Evolutionary conservation across 2,113 vertebrate genomes (phyloP), one percentile per base, ranked within the genome.

Genomic region (Craseonycteris thonglongyai): DNA sequence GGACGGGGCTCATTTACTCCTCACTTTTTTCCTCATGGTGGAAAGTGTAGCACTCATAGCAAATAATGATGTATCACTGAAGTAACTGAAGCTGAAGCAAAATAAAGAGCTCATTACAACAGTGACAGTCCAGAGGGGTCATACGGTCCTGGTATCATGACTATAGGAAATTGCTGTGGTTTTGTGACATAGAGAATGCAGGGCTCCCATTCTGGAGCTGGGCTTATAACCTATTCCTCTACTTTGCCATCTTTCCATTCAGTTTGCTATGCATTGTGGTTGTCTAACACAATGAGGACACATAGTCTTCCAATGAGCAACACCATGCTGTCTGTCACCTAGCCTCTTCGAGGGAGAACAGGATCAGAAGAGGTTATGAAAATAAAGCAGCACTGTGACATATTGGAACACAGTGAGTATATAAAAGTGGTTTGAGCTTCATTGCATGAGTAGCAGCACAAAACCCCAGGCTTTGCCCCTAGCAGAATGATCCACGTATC

Each of bases 31-130:
- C 58, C 1, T 71, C 38, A 63, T 21, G 92, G 51, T 72, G 18
- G 65, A 65, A 96, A 93, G 24, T 33, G 51, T 54, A 71, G 61
- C 33, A 66, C 56, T 88, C 4, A 1, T 66, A 93, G 58, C 3
- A 94, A 93, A 92, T 92, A 94, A 90, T 72, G 51, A 94, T 84
- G 8, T 51, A 95, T 95, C 82, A 16, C n/a, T 7, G 21, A 84
- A 96, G 47, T 82, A 95, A 83, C 56, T 58, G n/a, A 93, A 93
- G 6, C 24, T 35, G 79, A 96, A 96, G 33, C 69, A 80, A 87
- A 96, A 96, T 72, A 6, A 74, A 21, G 6, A 88, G 10, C 45
- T 86, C 47, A 11, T 22, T 79, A 88, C 58, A 61, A 15, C 69
- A 88, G 7, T 28, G 91, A n/a, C 47, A 74, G 24, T 85, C 59